Conservation (phyloP, 2,113 vertebrate species). For the Carassius gibelio region DNA sequence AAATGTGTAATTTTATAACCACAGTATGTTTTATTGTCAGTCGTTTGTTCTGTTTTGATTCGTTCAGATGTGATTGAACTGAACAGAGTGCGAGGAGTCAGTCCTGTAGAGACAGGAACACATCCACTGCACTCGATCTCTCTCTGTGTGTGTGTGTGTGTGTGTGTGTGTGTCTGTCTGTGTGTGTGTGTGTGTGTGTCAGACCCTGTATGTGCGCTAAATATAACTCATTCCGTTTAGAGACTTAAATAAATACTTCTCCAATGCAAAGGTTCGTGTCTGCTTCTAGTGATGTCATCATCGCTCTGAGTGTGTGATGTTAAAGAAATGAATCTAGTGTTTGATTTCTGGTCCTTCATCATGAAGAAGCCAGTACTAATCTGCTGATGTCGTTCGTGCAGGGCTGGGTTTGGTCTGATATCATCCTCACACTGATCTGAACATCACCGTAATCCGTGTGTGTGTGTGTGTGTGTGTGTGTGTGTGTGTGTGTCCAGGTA, state of each 20-base stretch:
- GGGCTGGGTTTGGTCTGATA: not conserved
- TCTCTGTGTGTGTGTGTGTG: no score
- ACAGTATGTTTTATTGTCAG: not conserved
- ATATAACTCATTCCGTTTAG: not conserved
- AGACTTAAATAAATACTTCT: not conserved
- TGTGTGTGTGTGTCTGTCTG: not conserved
- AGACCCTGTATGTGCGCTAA: not conserved
- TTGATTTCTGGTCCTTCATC: not conserved
- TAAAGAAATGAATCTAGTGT: not conserved
- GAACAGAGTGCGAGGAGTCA: not conserved
- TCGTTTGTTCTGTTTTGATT: not conserved
- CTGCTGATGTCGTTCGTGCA: not conserved
- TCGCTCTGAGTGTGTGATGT: not conserved
- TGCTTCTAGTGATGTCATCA: no score
- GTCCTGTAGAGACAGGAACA: not conserved
- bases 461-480: constrained; percentile 54
- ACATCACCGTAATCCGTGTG: not conserved
- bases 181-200: not conserved
- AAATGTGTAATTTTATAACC: not conserved
- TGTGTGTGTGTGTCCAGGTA: no score
- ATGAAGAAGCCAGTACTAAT: not conserved
- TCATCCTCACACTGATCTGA: not conserved
- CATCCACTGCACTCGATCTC: not conserved
- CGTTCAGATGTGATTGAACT: not conserved
- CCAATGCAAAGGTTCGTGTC: not conserved